Base-by-base conservation (phyloP, 2,888 invertebrate species). In the Agrochola macilenta region DNA sequence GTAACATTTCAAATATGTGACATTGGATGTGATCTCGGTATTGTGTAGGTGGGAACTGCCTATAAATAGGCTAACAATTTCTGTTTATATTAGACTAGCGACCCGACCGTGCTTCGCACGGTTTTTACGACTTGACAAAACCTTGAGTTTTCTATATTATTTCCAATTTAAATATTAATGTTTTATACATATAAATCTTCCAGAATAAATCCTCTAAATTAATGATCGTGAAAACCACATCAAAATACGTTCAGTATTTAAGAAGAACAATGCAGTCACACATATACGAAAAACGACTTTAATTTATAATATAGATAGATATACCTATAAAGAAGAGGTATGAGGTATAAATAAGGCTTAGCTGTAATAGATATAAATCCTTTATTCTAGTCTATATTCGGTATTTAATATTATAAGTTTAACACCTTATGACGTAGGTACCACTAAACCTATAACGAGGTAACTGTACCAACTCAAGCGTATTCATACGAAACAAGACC, bases 401-500 rank as follows among this genome's bases (percentile, higher is more conserved):
- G 17, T 23, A 69, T 58, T 23, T 54, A 49, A 39, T 26, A 58
- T n/a, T 39, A 58, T 20, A 49, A 39, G 49, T 69, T 68, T n/a
- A 60, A 17, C 30, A 58, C 52, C 7, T 68, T 70, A 52, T n/a
- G 0, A 74, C 35, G 17, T 72, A 12, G 26, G 39, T 70, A 68
- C 17, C 39, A n/a, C 46, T 64, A 61, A 73, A 30, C 65, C 49
- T 52, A n/a, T 75, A 73, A 64, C 30, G 20, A 69, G n/a, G 39
- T 64, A 39, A 30, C 30, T 52, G 3, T 35, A 61, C 26, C 46
- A 69, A 69, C 46, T 69, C 17, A 23, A 23, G 57, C 60, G 43
- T 69, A 77, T 66, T 74, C 69, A 79, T 69, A 68, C 57, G 74
- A 52, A 81, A 81, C 64, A 69, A 58, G 60, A 73, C 66, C n/a